Percentiles rank a stretch among this genome's conserved stretches.
Evolutionary conservation across 2,797 vertebrate species (phyloP).

Genomic region (Gymnocypris eckloni): DNA sequence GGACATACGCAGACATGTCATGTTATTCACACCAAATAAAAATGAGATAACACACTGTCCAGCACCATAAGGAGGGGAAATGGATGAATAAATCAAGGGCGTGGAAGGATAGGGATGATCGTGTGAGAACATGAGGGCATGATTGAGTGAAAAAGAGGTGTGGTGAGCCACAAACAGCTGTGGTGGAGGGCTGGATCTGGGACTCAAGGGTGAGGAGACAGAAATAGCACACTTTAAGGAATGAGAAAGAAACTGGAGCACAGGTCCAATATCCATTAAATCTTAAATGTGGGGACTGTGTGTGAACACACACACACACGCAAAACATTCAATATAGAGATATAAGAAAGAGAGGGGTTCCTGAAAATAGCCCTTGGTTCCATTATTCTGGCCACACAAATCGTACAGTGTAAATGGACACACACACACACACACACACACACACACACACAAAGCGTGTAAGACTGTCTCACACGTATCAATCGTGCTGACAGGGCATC

Average conservation of each 20-base stretch:
- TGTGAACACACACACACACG: constrained; percentile 3
- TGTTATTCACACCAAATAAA: constrained; percentile 30
- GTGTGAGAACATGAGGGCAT: constrained; percentile 3
- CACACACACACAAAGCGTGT: background rate
- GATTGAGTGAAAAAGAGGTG: constrained; percentile 66
- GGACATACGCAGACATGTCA: constrained; percentile 20
- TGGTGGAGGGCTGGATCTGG: constrained; percentile 54
- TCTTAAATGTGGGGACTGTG: constrained; percentile 32
- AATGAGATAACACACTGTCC: constrained; percentile 10
- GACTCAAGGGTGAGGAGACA: constrained; percentile 28
- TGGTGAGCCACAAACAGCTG: constrained; percentile 71
- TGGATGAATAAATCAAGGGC: constrained; percentile 33
- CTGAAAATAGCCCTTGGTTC: constrained; percentile 54
- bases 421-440: constrained; percentile 4
- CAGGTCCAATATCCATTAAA: constrained; percentile 48
- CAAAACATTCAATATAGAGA: constrained; percentile 6
- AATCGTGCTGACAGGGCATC: constrained; percentile 27
- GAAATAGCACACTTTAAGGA: constrained; percentile 36
- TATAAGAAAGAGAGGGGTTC: constrained; percentile 1
- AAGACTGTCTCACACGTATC: constrained; percentile 30
- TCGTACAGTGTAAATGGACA: constrained; percentile 24
- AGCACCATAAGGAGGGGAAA: constrained; percentile 20
- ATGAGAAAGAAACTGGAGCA: constrained; percentile 41
- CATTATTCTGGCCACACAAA: constrained; percentile 64
- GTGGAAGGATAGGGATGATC: constrained; percentile 5